These are phyloP conservation scores for Dinocampus coccinellae DNA, from an alignment of 2,888 invertebrate genomes.

Conservation along the genomic window DNA sequence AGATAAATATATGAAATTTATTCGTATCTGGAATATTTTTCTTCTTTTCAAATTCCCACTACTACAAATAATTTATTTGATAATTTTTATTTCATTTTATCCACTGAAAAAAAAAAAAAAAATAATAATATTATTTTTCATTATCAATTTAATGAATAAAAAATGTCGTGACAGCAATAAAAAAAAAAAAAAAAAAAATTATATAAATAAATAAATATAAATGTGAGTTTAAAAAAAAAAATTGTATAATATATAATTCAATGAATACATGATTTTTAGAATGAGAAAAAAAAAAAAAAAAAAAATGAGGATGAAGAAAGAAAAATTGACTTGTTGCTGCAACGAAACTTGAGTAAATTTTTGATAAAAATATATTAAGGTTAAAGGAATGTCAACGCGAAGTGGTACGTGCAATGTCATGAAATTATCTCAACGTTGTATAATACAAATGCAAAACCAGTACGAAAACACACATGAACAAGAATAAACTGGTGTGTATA, in stretches of 20 bases:
- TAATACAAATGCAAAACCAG: not conserved
- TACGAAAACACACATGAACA: not conserved
- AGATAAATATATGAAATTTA: no score
- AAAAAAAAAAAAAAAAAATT: not conserved
- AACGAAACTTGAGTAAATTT: not conserved
- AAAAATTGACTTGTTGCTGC: constrained; percentile 14
- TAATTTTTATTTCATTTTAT: no score
- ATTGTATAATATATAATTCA: not conserved
- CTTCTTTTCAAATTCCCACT: no score
- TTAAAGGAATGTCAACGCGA: constrained; percentile 17
- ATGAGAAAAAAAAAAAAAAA: no score
- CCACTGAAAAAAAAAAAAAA: no score
- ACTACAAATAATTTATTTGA: no score
- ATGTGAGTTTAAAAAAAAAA: not conserved
- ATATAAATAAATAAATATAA: not conserved
- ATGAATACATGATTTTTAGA: not conserved
- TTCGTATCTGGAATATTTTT: no score
- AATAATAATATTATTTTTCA: no score
- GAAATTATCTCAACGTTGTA: not conserved
- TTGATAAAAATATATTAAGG: constrained; percentile 5
- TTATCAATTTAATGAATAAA: no score
- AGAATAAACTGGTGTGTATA: not conserved
- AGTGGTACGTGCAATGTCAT: constrained; percentile 12
- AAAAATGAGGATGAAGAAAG: no score
- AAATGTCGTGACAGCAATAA: no score